These are phyloP conservation scores for Scaptodrosophila latifasciaeformis DNA, from an alignment of 2,888 invertebrate genomes.

Conservation along the genomic window DNA sequence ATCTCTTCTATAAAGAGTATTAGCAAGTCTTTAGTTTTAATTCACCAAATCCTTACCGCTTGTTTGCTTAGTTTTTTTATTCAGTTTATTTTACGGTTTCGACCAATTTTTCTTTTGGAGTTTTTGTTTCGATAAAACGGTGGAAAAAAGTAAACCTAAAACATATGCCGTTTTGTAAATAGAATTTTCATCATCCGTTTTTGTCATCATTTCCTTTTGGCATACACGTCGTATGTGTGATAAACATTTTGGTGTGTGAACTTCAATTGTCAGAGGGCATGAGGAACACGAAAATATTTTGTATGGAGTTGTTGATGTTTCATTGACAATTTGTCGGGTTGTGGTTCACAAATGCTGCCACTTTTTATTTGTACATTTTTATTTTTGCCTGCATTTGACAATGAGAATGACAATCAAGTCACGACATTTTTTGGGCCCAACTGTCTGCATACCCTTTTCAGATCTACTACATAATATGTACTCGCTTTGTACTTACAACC, in stretches of 20 bases:
- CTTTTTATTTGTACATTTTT: slow-evolving; percentile 13
- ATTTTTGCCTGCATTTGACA: slow-evolving; percentile 45
- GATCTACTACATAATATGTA: slow-evolving; percentile 7
- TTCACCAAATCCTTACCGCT: too few relatives aligned
- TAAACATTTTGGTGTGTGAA: slow-evolving; percentile 41
- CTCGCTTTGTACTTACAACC: slow-evolving; percentile 2
- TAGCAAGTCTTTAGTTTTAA: too few relatives aligned
- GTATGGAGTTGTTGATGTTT: slow-evolving; percentile 63
- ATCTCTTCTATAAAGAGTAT: too few relatives aligned
- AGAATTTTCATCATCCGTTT: slow-evolving; percentile 53
- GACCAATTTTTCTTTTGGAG: too few relatives aligned
- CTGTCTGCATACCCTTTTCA: not conserved
- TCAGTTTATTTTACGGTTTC: too few relatives aligned
- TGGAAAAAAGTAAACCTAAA: too few relatives aligned
- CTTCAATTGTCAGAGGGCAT: too few relatives aligned
- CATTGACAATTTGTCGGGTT: slow-evolving; percentile 10
- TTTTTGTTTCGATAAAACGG: too few relatives aligned
- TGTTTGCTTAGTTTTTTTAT: too few relatives aligned
- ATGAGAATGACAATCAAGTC: slow-evolving; percentile 62
- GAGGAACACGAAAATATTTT: too few relatives aligned
- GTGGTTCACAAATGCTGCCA: too few relatives aligned
- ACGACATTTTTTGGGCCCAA: slow-evolving; percentile 29
- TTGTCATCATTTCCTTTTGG: slow-evolving; percentile 9
- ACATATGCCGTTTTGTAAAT: slow-evolving; percentile 46
- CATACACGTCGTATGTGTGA: slow-evolving; percentile 46